phyloP scores from a whole-genome alignment of 2,888 invertebrate genomes.

The Euclidia mi region DNA sequence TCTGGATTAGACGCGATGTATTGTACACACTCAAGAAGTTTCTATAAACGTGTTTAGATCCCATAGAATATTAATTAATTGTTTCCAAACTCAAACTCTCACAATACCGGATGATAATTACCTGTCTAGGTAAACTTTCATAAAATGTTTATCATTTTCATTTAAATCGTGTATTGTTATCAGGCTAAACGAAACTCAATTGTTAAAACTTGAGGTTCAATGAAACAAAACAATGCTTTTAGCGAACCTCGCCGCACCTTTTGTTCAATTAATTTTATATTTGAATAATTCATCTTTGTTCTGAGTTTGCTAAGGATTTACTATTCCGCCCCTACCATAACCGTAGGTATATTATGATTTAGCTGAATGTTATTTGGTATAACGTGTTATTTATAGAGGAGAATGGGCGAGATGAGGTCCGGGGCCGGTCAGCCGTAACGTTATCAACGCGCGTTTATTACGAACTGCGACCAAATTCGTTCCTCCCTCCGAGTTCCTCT shows the following conservation, averaged over 20 bases:
- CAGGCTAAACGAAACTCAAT: conserved; percentile 19
- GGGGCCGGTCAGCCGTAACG: too few species aligned
- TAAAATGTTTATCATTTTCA: conserved; percentile 21
- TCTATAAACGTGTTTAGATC: too few species aligned
- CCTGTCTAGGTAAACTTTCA: conserved; percentile 13
- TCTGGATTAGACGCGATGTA: too few species aligned
- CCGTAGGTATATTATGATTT: neutral
- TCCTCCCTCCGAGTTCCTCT: too few species aligned
- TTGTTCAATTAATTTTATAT: conserved; percentile 26
- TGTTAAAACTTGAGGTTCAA: conserved; percentile 22
- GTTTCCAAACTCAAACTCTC: too few species aligned
- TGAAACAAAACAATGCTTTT: conserved; percentile 26
- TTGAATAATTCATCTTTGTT: conserved; percentile 26
- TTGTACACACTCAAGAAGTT: too few species aligned
- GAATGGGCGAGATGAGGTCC: too few species aligned
- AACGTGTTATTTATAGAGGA: too few species aligned
- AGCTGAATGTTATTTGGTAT: neutral
- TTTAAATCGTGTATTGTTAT: conserved; percentile 18
- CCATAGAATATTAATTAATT: too few species aligned
- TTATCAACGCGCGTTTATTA: too few species aligned
- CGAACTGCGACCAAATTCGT: too few species aligned
- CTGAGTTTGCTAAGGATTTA: conserved; percentile 12
- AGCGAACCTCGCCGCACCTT: conserved; percentile 11
- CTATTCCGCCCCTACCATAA: conserved; percentile 7
- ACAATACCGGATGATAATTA: neutral